Percentiles rank a stretch among this genome's conserved stretches.
phyloP scores from a whole-genome alignment of 2,888 invertebrate genomes.

The Parasteatoda lunata region DNA sequence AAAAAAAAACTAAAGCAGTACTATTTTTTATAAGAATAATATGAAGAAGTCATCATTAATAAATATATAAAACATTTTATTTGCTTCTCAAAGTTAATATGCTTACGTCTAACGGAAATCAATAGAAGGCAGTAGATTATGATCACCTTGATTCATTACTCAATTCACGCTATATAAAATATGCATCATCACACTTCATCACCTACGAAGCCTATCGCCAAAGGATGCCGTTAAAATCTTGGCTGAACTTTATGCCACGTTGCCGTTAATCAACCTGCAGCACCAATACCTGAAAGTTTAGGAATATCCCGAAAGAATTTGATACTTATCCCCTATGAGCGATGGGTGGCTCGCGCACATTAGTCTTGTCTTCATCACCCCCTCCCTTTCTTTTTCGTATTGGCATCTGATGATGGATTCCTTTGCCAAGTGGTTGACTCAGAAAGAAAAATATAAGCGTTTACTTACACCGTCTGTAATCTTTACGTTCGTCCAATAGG shows the following conservation, averaged over 20 bases:
- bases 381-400: background rate
- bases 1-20: too few relatives aligned
- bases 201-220: background rate
- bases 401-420: slow-evolving; percentile 21
- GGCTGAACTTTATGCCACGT: background rate
- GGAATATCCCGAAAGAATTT: background rate
- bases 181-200: background rate
- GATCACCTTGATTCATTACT: background rate
- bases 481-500: slow-evolving; percentile 32
- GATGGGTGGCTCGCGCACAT: slow-evolving; percentile 10
- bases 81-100: background rate
- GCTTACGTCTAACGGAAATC: background rate
- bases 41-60: too few relatives aligned
- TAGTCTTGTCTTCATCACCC: slow-evolving; percentile 21
- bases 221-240: background rate
- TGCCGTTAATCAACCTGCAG: background rate
- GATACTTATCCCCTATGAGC: background rate
- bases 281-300: background rate
- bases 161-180: background rate
- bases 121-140: background rate
- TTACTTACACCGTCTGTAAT: slow-evolving; percentile 42
- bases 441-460: slow-evolving; percentile 12
- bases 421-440: slow-evolving; percentile 19
- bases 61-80: background rate
- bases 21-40: too few relatives aligned